Evolutionary conservation across 2,797 vertebrate species (phyloP), one percentile per base, ranked within the genome.

Genomic region (Eulemur rubriventer): DNA sequence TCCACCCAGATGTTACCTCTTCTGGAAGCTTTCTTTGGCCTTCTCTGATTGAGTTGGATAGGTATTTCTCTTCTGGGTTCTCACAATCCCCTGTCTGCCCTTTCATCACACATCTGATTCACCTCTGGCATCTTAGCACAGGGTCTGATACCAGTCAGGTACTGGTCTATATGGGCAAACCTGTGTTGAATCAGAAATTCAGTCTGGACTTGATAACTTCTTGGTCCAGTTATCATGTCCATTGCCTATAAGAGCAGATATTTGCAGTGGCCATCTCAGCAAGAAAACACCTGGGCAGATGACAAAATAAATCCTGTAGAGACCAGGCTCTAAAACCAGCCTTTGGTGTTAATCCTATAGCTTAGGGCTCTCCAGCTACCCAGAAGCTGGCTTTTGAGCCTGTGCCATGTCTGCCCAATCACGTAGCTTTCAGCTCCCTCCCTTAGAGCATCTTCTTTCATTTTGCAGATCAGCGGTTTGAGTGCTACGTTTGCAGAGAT

Each of bases 401-500:
- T 22, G 11, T 70, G 87, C 33, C 16, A 46, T 70, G 18, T 83
- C 72, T 86, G 57, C 33, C 61, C 17, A 38, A 1, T 78, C n/a
- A 50, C 63, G 80, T 85, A 61, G 11, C 38, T 94, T 89, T 79
- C 18, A 79, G 33, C 4, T 4, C 35, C 16, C 5, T 91, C 61
- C n/a, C 48, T 91, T 22, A 92, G 14, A 75, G 65, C n/a, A 72
- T 92, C 50, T 96, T 3, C 46, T 97, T 98, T 95, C 38, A 93
- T 43, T 97, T 97, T 98, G 35, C 96, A 99, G 99, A 91, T 99
- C 96, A 98, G 93, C 0, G 97, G 98, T 35, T 95, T 99, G 98
- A 98, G 98, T 17, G 97, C 99, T 0, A 98, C 98, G 0, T 84
- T 99, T 97, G 99, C 99, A 96, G 98, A 99, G 0, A 95, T 99